Percentiles rank a stretch among this genome's conserved stretches.
These are phyloP conservation scores for Ceratosolen solmsi DNA, from an alignment of 1,140 invertebrate species.

Conservation along the genomic window DNA sequence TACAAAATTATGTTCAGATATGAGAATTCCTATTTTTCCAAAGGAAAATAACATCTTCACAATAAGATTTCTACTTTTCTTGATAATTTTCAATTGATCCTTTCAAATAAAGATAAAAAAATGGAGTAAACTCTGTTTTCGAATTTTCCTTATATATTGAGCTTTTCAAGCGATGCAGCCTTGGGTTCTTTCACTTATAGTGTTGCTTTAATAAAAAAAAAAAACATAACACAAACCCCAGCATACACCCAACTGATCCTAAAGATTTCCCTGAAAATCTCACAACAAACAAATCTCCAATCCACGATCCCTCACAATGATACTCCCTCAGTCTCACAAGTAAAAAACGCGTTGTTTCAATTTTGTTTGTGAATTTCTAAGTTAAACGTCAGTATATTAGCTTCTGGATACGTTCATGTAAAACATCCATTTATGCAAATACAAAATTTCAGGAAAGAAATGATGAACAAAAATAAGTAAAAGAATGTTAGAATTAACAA, in stretches of 20 bases:
- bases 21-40: too few species aligned
- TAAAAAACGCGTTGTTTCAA: conserved; percentile 70
- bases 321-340: conserved; percentile 66
- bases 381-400: conserved; percentile 10
- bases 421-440: not conserved
- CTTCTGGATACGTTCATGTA: not conserved
- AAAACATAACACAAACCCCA: conserved; percentile 70
- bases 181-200: conserved; percentile 74
- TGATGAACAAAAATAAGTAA: conserved; percentile 10
- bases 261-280: conserved; percentile 62
- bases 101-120: conserved; percentile 8
- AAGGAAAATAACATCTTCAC: too few species aligned
- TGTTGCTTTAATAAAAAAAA: conserved; percentile 65
- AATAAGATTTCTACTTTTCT: too few species aligned
- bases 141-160: conserved; percentile 63
- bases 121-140: conserved; percentile 51
- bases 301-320: conserved; percentile 62
- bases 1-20: too few species aligned
- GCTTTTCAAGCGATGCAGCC: conserved; percentile 68
- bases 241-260: conserved; percentile 59
- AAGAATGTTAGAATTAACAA: not conserved
- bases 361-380: conserved; percentile 66
- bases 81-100: too few species aligned
- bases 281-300: conserved; percentile 57
- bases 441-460: not conserved